These are phyloP conservation scores for Linnaemya tessellans DNA, from an alignment of 2,888 invertebrate species.

Conservation along the genomic window DNA sequence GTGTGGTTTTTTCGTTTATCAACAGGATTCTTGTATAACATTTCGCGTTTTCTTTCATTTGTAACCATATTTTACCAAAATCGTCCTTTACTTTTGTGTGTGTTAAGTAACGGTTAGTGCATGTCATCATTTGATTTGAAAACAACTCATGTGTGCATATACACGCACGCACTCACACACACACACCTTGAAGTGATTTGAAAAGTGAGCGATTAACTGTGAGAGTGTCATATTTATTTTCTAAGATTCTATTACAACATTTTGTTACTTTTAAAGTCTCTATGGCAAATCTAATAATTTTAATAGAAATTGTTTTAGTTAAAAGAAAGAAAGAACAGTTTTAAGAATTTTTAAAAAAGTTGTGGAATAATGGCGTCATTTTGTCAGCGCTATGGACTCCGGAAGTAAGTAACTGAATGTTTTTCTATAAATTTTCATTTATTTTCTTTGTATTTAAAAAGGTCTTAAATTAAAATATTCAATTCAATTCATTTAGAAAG, in stretches of 20 bases:
- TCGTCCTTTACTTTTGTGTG: conserved; percentile 35
- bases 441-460: no score
- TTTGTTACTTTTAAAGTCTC: background rate
- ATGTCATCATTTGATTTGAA: conserved; percentile 59
- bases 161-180: background rate
- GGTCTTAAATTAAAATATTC: no score
- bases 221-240: background rate
- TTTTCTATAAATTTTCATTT: no score
- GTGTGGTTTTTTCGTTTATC: conserved; percentile 70
- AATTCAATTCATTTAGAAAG: no score
- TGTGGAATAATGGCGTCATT: conserved; percentile 23
- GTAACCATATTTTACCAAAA: conserved; percentile 50
- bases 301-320: background rate
- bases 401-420: conserved; percentile 28
- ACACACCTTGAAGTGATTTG: conserved; percentile 15
- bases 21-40: conserved; percentile 63
- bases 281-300: background rate
- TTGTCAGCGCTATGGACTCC: conserved; percentile 2
- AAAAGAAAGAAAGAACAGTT: background rate
- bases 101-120: conserved; percentile 49
- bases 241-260: background rate
- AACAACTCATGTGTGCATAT: conserved; percentile 44
- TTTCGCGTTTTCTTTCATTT: conserved; percentile 62
- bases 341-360: background rate
- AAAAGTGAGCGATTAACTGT: conserved; percentile 20